phyloP scores from a whole-genome alignment of 2,113 vertebrate species.

The Zootoca vivipara region DNA sequence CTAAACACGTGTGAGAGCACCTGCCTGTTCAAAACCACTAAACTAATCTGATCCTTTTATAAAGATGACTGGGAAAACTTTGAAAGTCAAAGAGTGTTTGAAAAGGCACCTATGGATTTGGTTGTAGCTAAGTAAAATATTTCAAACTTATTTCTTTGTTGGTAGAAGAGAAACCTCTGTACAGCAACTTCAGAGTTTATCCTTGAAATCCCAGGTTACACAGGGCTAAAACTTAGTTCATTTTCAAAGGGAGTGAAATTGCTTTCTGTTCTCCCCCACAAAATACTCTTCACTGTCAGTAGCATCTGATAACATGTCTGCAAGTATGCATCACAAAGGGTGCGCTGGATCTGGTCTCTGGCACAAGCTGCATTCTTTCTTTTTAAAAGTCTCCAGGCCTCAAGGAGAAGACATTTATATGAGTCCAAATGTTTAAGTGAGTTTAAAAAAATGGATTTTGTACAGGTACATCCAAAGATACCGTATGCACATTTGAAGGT shows the following conservation, averaged over 20 bases:
- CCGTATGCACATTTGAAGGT: not conserved
- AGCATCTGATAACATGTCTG: not conserved
- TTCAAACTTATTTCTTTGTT: constrained; percentile 68
- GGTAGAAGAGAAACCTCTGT: constrained; percentile 62
- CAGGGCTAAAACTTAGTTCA: constrained; percentile 57
- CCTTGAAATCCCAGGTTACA: constrained; percentile 67
- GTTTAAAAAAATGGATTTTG: not conserved
- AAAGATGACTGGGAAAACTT: constrained; percentile 37
- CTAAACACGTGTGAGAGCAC: constrained; percentile 36
- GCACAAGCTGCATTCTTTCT: not conserved
- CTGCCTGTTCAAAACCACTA: constrained; percentile 41
- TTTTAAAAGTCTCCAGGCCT: not conserved
- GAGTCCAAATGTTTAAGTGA: not conserved
- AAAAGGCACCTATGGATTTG: constrained; percentile 45
- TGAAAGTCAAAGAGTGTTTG: constrained; percentile 39
- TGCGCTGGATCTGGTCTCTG: not conserved
- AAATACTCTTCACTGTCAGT: constrained; percentile 65
- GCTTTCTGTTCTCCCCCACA: constrained; percentile 67
- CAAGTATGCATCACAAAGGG: not conserved
- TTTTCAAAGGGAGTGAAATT: constrained; percentile 67
- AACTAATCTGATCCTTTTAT: constrained; percentile 44
- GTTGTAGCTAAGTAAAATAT: constrained; percentile 35
- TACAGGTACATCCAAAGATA: not conserved
- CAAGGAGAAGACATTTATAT: not conserved
- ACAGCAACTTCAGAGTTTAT: constrained; percentile 64